A percentile compares a stretch with the other conserved stretches of the same genome.
These are phyloP conservation scores for Thomomys bottae DNA, from an alignment of 2,113 vertebrate genomes.

Conservation along the genomic window DNA sequence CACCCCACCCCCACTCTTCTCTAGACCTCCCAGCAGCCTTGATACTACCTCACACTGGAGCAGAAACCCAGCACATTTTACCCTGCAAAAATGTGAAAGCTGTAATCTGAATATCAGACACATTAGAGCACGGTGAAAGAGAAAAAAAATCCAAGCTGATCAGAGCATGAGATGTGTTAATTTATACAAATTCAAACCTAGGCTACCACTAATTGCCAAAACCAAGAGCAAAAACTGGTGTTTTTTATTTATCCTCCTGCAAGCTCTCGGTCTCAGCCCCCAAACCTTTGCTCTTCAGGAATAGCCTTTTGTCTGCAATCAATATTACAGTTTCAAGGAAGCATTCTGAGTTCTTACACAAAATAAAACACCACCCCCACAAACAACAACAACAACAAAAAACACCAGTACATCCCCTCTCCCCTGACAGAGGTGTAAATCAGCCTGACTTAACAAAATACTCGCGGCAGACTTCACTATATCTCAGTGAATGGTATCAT, in stretches of 20 bases:
- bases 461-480: background rate
- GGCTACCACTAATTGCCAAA: slow-evolving; percentile 8
- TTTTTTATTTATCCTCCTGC: background rate
- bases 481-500: background rate
- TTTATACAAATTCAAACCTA: slow-evolving; percentile 4
- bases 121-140: background rate
- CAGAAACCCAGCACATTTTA: slow-evolving; percentile 49
- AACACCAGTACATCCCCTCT: background rate
- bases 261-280: no score
- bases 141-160: slow-evolving; percentile 34
- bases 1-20: slow-evolving; percentile 32
- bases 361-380: background rate
- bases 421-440: background rate
- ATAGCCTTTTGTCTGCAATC: background rate
- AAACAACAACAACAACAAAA: background rate
- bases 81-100: background rate
- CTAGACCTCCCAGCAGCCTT: slow-evolving; percentile 26
- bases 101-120: slow-evolving; percentile 48
- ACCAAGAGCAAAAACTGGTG: background rate
- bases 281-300: slow-evolving; percentile 8
- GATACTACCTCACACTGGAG: background rate
- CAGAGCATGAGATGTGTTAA: slow-evolving; percentile 26
- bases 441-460: background rate
- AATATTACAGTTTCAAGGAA: slow-evolving; percentile 15
- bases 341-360: slow-evolving; percentile 25